Percentiles rank a stretch among this genome's conserved stretches.
Conservation (phyloP, 2,113 vertebrate species). For the Brachypodius melanocephalos region DNA sequence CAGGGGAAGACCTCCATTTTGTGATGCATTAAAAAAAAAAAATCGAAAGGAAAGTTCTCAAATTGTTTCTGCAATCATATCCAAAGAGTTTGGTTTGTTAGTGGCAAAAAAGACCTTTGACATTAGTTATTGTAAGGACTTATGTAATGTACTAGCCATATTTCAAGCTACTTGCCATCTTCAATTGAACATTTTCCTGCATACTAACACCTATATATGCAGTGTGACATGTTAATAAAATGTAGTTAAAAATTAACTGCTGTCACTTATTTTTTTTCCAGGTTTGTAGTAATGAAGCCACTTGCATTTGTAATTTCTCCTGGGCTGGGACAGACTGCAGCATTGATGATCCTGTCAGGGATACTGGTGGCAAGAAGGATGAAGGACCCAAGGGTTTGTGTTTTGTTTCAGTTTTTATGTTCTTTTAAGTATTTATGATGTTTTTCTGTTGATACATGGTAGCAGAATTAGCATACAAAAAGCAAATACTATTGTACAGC, state of each 20-base stretch:
- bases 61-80: not conserved
- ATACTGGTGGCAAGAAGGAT: slow-evolving; percentile 77
- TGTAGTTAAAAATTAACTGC: not conserved
- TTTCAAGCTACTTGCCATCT: not conserved
- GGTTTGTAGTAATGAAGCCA: slow-evolving; percentile 97
- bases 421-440: not conserved
- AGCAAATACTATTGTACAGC: not conserved
- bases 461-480: not conserved
- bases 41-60: not conserved
- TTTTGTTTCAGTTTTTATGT: slow-evolving; percentile 71
- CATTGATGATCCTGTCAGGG: slow-evolving; percentile 90
- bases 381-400: slow-evolving; percentile 96
- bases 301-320: slow-evolving; percentile 92
- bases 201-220: not conserved
- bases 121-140: not conserved
- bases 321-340: slow-evolving; percentile 99
- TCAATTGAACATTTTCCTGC: not conserved
- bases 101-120: not conserved
- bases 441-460: not conserved
- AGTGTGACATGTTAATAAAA: not conserved
- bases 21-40: not conserved
- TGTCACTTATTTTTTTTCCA: slow-evolving; percentile 46
- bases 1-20: not conserved
- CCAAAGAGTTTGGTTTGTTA: not conserved
- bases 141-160: not conserved